phyloP scores from a whole-genome alignment of 2,797 vertebrate genomes.

The Brotula barbata region DNA sequence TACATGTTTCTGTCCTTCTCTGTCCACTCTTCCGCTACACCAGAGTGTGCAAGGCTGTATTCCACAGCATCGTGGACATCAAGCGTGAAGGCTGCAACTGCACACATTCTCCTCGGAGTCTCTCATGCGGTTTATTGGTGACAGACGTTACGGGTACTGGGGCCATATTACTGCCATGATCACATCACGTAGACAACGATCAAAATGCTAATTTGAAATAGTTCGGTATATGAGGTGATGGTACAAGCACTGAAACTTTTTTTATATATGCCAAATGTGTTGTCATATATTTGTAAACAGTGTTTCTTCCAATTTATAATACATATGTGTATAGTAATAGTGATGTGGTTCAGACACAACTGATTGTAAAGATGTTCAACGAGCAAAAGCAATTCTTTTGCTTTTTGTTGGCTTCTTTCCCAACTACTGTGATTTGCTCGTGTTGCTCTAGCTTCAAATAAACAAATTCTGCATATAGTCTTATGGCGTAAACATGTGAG shows the following conservation, averaged over 20 bases:
- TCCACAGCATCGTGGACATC: slow-evolving; percentile 36
- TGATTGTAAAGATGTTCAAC: too few relatives aligned
- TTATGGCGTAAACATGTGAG: slow-evolving; percentile 23
- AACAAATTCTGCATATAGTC: slow-evolving; percentile 13
- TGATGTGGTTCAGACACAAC: too few relatives aligned
- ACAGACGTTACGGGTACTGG: slow-evolving; percentile 11
- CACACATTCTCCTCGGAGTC: slow-evolving; percentile 27
- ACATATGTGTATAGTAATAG: too few relatives aligned
- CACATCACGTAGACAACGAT: slow-evolving; percentile 7
- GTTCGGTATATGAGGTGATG: too few relatives aligned
- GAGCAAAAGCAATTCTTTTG: not conserved
- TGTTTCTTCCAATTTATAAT: too few relatives aligned
- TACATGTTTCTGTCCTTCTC: slow-evolving; percentile 63
- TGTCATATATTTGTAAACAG: too few relatives aligned
- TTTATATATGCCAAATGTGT: too few relatives aligned
- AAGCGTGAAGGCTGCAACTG: slow-evolving; percentile 19
- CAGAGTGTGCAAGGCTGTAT: slow-evolving; percentile 36
- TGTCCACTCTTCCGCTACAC: slow-evolving; percentile 49
- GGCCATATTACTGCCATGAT: not conserved
- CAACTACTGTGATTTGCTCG: slow-evolving; percentile 4
- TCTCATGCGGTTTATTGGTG: slow-evolving; percentile 27
- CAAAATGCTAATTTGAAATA: not conserved
- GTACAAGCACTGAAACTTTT: too few relatives aligned
- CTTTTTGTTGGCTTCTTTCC: not conserved
- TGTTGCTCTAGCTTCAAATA: slow-evolving; percentile 3